Conservation (phyloP, 2,113 vertebrate species). For the Mormoops blainvillei region DNA sequence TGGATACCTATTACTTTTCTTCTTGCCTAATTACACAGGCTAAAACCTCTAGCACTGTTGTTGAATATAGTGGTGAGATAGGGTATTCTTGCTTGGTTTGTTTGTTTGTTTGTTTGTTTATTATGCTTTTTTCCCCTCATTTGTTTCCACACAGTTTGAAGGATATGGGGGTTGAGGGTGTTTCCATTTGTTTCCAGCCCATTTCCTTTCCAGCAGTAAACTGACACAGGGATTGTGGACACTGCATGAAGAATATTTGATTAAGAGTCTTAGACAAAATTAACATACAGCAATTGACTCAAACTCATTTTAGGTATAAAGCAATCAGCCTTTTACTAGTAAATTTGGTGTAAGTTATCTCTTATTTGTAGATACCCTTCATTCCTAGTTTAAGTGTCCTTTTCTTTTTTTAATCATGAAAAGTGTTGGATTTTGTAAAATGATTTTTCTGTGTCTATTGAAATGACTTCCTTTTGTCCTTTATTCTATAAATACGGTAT, state of each 20-base stretch:
- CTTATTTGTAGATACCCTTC: neutral
- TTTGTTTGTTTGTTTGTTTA: neutral
- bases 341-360: neutral
- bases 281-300: no score
- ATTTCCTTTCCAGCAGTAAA: no score
- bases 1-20: neutral
- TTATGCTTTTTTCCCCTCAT: no score
- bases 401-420: neutral
- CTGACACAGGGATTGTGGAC: no score
- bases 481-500: neutral
- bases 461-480: neutral
- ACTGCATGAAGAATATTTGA: no score
- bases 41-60: neutral
- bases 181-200: no score
- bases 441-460: neutral
- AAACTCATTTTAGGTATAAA: neutral
- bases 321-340: neutral
- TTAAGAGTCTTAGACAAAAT: no score
- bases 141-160: no score
- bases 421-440: neutral
- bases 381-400: neutral
- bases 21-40: neutral
- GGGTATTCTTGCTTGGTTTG: neutral
- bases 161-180: no score
- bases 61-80: neutral